These are phyloP conservation scores for Chitala chitala DNA, from an alignment of 2,113 vertebrate species.

Conservation along the genomic window DNA sequence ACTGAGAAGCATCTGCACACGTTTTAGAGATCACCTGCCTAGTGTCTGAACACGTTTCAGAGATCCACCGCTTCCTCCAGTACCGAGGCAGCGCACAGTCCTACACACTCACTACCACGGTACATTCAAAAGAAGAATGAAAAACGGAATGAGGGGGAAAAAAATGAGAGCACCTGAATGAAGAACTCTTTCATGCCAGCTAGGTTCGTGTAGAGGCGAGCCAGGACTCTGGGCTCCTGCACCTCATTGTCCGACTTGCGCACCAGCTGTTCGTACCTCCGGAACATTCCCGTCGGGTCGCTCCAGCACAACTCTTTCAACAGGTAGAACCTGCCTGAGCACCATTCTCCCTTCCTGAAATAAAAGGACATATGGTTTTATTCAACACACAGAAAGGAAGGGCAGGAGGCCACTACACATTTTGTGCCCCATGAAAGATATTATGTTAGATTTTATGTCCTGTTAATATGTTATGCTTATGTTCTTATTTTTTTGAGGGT, in stretches of 20 bases:
- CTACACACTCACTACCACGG: no score
- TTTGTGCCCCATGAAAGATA: background rate
- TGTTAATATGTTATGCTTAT: no score
- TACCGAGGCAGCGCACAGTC: no score
- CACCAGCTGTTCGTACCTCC: conserved; percentile 51
- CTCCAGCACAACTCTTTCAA: conserved; percentile 68
- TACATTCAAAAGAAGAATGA: background rate
- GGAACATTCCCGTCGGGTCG: conserved; percentile 61
- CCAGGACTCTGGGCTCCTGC: conserved; percentile 56
- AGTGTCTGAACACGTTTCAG: no score
- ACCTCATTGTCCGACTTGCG: conserved; percentile 35
- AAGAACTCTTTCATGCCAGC: conserved; percentile 56
- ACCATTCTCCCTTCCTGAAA: conserved; percentile 45
- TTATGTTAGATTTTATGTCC: no score
- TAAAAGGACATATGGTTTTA: background rate
- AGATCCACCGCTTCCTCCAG: no score
- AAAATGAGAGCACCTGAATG: conserved; percentile 40
- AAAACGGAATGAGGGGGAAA: background rate
- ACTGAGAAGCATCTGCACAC: background rate
- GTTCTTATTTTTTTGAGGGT: no score
- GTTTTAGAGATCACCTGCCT: no score
- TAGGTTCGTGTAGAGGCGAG: conserved; percentile 50
- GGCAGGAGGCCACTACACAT: no score
- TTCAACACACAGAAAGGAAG: background rate
- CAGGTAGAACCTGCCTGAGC: conserved; percentile 60